phyloP scores from a whole-genome alignment of 2,113 vertebrate species.

The Sapajus apella region DNA sequence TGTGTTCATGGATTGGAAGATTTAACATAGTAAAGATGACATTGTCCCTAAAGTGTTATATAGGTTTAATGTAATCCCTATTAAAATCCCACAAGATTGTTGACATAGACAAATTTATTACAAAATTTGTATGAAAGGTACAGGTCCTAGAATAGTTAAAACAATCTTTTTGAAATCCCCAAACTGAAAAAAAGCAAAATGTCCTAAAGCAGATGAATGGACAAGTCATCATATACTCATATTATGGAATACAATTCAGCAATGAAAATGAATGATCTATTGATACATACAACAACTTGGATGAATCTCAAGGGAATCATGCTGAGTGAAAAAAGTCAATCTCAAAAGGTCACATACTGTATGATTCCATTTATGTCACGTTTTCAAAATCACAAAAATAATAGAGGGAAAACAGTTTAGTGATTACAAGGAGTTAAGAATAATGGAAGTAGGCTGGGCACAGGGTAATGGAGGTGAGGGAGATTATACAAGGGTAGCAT shows the following conservation, averaged over 20 bases:
- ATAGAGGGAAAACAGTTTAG: not conserved
- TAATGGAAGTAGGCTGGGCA: not conserved
- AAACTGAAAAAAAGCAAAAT: not conserved
- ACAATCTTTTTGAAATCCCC: not conserved
- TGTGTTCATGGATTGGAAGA: not conserved
- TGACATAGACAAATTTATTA: slow-evolving; percentile 2
- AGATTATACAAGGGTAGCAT: not conserved
- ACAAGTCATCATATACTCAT: not conserved
- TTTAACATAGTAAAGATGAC: not conserved
- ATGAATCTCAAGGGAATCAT: not conserved
- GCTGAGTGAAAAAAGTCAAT: not conserved
- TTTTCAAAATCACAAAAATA: slow-evolving; percentile 25
- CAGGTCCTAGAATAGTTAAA: not conserved
- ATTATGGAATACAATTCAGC: not conserved
- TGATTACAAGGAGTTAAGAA: not conserved
- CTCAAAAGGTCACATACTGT: not conserved
- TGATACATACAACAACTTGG: not conserved
- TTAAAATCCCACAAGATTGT: not conserved
- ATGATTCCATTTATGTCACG: not conserved
- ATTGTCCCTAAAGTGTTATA: not conserved
- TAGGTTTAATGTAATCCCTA: not conserved
- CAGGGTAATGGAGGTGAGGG: not conserved
- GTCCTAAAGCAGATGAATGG: not conserved
- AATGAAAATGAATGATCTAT: slow-evolving; percentile 1
- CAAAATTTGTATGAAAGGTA: not conserved